Evolutionary conservation across 2,797 vertebrate species (phyloP).

Genomic region (Cynopterus sphinx): DNA sequence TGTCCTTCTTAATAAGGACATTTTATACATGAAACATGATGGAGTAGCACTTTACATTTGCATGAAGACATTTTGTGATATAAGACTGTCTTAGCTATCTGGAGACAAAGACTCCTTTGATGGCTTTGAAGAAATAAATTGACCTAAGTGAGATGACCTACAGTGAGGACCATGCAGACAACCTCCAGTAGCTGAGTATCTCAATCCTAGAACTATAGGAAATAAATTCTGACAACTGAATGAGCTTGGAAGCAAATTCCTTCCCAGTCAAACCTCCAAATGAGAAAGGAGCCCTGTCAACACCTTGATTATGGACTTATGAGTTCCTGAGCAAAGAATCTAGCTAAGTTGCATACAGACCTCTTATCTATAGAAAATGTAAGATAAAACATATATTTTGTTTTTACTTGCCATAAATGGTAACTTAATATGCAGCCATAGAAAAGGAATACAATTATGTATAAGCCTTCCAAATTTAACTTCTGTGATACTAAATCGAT

Average conservation of each 20-base stretch:
- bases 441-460: neutral
- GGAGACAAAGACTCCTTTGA: neutral
- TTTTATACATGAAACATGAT: neutral
- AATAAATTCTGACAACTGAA: neutral
- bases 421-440: neutral
- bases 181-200: neutral
- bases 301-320: neutral
- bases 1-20: neutral
- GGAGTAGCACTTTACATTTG: neutral
- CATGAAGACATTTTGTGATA: neutral
- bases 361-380: neutral
- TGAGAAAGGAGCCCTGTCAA: neutral
- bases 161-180: too few relatives aligned
- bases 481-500: neutral
- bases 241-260: neutral
- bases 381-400: neutral
- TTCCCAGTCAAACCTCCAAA: neutral
- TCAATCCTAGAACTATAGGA: neutral
- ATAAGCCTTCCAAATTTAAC: neutral
- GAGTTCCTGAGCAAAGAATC: neutral
- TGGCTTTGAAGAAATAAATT: neutral
- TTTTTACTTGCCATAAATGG: neutral
- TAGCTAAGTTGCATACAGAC: neutral
- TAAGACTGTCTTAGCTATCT: neutral
- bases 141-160: neutral